A percentile compares a stretch with the other conserved stretches of the same genome.
phyloP scores from a whole-genome alignment of 1,140 invertebrate species.

The Kradibia gibbosae region DNA sequence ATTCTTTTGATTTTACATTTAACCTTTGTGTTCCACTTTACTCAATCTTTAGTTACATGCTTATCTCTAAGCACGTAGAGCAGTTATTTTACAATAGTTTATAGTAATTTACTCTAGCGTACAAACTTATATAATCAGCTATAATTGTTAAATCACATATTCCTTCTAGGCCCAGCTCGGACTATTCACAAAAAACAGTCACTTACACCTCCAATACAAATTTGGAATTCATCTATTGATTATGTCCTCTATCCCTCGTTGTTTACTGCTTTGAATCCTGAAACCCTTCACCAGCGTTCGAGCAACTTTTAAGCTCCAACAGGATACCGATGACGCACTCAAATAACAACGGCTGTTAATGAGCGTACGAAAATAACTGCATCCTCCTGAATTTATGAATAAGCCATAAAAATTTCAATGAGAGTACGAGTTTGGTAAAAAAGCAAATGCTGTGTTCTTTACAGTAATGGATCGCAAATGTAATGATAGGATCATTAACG shows the following conservation, averaged over 20 bases:
- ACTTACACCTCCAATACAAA: not conserved
- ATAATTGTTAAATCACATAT: not conserved
- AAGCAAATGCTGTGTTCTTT: not conserved
- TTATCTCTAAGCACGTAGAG: not conserved
- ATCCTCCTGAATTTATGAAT: slow-evolving; percentile 12
- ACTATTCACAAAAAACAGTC: not conserved
- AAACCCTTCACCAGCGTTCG: not conserved
- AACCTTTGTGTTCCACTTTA: not conserved
- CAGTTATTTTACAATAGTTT: not conserved
- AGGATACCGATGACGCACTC: not conserved
- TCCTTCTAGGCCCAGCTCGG: not conserved
- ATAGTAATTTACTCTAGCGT: not conserved
- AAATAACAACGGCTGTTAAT: slow-evolving; percentile 34
- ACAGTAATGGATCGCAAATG: not conserved
- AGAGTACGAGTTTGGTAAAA: not conserved
- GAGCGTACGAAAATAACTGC: not conserved
- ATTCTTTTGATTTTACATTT: not conserved
- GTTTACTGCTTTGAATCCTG: not conserved
- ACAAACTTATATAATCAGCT: not conserved
- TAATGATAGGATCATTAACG: slow-evolving; percentile 40
- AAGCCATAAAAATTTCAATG: slow-evolving; percentile 41
- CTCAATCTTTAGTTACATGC: not conserved
- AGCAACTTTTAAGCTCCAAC: not conserved
- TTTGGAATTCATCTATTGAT: not conserved
- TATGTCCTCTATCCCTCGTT: not conserved